Evolutionary conservation across 1,140 invertebrate species (phyloP).

Genomic region (Panulirus ornatus): DNA sequence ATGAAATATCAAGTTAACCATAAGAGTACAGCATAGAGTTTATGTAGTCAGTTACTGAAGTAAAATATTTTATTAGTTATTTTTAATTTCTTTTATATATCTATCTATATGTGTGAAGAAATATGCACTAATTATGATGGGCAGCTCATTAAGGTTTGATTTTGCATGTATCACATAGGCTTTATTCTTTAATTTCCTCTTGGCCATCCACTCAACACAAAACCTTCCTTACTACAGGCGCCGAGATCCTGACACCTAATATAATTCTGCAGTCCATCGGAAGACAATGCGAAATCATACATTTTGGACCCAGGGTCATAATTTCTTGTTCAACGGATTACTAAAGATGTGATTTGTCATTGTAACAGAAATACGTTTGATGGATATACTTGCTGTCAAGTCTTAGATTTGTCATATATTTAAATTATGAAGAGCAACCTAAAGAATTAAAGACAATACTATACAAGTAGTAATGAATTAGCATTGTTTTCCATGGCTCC

Average conservation of each 20-base stretch:
- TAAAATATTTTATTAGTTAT: too few species aligned
- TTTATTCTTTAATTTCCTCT: background rate
- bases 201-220: conserved; percentile 25
- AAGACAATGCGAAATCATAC: conserved; percentile 17
- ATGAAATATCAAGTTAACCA: too few species aligned
- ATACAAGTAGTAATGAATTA: background rate
- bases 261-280: background rate
- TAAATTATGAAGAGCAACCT: background rate
- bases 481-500: conserved; percentile 5
- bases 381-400: conserved; percentile 2
- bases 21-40: too few species aligned
- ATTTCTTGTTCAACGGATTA: background rate
- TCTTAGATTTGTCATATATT: background rate
- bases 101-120: background rate
- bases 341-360: background rate
- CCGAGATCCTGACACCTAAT: conserved; percentile 43
- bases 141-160: background rate
- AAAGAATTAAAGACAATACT: background rate
- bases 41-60: too few species aligned
- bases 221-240: conserved; percentile 31
- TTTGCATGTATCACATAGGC: conserved; percentile 19
- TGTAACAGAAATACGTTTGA: too few species aligned
- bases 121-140: background rate
- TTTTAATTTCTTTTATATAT: background rate
- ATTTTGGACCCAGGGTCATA: background rate